These are phyloP conservation scores for Brachionus rotundiformis DNA, from an alignment of 1,140 invertebrate species.

Conservation along the genomic window DNA sequence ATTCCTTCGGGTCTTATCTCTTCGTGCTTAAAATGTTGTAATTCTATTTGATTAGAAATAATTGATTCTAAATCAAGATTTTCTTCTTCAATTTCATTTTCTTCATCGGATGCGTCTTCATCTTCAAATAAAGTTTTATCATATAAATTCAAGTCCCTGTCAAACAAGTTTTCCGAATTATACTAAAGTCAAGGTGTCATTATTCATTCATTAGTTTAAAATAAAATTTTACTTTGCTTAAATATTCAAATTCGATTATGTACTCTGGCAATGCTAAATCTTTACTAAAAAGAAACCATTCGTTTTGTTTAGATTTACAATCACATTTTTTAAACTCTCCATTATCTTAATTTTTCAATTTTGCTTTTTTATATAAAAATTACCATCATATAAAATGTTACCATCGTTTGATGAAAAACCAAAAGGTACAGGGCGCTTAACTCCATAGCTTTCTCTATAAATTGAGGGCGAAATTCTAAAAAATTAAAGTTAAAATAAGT, in stretches of 20 bases:
- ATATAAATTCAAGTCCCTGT: not conserved
- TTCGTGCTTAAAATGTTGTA: slow-evolving; percentile 50
- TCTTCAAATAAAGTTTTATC: not conserved
- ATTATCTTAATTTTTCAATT: not conserved
- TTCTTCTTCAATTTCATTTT: not conserved
- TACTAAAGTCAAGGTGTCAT: not conserved
- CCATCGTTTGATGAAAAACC: not conserved
- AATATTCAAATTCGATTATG: slow-evolving; percentile 63
- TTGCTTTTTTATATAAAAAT: not conserved
- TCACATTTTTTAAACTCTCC: slow-evolving; percentile 56
- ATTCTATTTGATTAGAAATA: not conserved
- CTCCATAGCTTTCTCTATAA: slow-evolving; percentile 21
- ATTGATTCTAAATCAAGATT: not conserved
- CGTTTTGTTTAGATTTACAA: slow-evolving; percentile 61
- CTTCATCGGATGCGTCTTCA: slow-evolving; percentile 20
- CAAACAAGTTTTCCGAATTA: slow-evolving; percentile 24
- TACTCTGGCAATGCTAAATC: slow-evolving; percentile 63
- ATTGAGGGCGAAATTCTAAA: not conserved
- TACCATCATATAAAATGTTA: not conserved
- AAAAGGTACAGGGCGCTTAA: not conserved
- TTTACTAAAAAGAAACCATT: slow-evolving; percentile 64
- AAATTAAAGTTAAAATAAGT: not conserved
- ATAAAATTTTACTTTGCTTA: slow-evolving; percentile 58
- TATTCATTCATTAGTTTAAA: not conserved
- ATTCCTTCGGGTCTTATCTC: slow-evolving; percentile 57